Base-by-base conservation (phyloP, 2,113 vertebrate species). In the Phrynosoma platyrhinos region DNA sequence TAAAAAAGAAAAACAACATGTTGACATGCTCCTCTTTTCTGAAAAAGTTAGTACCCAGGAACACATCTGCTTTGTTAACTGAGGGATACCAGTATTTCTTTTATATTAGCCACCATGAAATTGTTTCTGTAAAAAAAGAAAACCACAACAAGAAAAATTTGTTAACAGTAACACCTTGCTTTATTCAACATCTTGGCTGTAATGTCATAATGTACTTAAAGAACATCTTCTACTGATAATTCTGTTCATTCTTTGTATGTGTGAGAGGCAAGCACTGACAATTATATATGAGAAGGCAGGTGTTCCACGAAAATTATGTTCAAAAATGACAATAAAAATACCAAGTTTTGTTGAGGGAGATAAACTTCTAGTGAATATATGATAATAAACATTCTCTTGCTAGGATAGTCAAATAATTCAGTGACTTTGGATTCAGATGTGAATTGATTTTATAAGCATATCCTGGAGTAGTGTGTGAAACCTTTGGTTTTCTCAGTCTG, bases 161-260 rank as follows among this genome's bases (percentile, higher is more conserved):
- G 47, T 47, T 47, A 47, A 47, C 47, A 47, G 3, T 6, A 47
- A 47, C 47, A 47, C 47, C 47, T 47, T 47, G 47, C 7, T 5
- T 47, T 47, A 47, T 47, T 47, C 47, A 47, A 47, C 47, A 5
- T 47, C 47, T 47, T 47, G 4, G 47, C 5, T 47, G 47, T 47
- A 47, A 47, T 47, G 47, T 5, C 47, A 47, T 47, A 47, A 82
- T 27, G 23, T 42, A 79, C 83, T 92, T 89, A 92, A 91, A 89
- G 36, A 79, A 88, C 7, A 68, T 47, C 85, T 47, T 55, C 5
- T 91, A 91, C 90, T 74, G 81, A 40, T 75, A 88, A 1, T 90
- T 68, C 5, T 20, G 88, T 89, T 3, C 21, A 53, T 2, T 47
- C 47, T 55, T 79, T 75, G 89, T 77, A 90, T 55, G 77, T 30